Conservation (phyloP, 2,113 vertebrate genomes). For the Chamaea fasciata region DNA sequence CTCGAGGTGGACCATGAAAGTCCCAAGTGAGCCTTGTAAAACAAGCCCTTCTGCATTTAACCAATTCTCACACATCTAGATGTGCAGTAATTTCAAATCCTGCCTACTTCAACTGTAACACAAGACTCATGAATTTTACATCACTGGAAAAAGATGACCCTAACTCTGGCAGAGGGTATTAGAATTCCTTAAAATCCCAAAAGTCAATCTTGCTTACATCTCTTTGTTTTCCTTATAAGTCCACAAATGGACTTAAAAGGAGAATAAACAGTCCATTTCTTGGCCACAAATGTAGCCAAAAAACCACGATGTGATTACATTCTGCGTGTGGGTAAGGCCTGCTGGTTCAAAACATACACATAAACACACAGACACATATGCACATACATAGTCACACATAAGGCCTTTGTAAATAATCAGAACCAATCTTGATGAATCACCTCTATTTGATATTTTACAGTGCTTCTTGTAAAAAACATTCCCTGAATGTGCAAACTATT, state of each 20-base stretch:
- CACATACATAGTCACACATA: not conserved
- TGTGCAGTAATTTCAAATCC: not conserved
- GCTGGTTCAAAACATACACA: not conserved
- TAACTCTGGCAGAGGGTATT: not conserved
- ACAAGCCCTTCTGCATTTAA: not conserved
- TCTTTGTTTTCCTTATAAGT: not conserved
- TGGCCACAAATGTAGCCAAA: not conserved
- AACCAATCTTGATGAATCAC: not conserved
- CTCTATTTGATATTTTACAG: not conserved
- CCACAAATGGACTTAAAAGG: not conserved
- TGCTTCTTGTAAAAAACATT: not conserved
- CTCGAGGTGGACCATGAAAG: not conserved
- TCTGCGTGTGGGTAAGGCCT: not conserved
- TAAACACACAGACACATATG: not conserved
- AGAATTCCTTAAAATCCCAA: not conserved
- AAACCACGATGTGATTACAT: not conserved
- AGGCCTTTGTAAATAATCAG: not conserved
- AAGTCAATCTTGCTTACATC: not conserved
- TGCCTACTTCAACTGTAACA: not conserved
- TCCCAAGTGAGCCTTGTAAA: not conserved
- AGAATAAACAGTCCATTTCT: not conserved
- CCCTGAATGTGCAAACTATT: not conserved
- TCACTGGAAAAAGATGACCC: not conserved
- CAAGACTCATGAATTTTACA: not conserved
- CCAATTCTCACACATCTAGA: not conserved